These are phyloP conservation scores for Geopemphigus sp. DNA, from an alignment of 1,140 invertebrate genomes.

Conservation along the genomic window DNA sequence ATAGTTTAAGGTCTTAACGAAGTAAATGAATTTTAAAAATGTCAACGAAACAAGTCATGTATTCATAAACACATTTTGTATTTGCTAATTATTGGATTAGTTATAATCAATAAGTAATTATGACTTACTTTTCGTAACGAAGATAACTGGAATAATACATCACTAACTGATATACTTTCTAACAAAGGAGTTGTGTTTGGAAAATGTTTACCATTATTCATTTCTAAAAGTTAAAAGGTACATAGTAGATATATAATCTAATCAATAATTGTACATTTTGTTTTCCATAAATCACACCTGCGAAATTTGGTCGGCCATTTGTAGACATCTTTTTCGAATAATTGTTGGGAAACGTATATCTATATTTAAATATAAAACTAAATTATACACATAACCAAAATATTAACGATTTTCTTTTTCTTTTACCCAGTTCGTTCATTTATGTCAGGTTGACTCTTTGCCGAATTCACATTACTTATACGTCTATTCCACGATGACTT, in stretches of 20 bases:
- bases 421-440: neutral
- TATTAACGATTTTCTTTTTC: neutral
- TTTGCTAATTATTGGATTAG: too few species aligned
- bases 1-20: neutral
- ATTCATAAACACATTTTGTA: too few species aligned
- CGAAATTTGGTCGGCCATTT: conserved; percentile 36
- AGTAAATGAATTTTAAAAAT: too few species aligned
- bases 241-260: neutral
- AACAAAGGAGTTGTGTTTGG: neutral
- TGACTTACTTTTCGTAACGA: conserved; percentile 34
- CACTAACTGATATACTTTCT: conserved; percentile 38
- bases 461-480: neutral
- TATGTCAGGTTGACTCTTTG: neutral
- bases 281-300: conserved; percentile 26
- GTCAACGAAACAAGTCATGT: too few species aligned
- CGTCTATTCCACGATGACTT: neutral
- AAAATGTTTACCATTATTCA: conserved; percentile 14
- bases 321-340: conserved; percentile 27
- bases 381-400: neutral
- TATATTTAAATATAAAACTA: neutral
- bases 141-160: conserved; percentile 43
- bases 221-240: conserved; percentile 10
- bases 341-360: neutral
- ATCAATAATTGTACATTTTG: neutral
- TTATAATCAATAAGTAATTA: too few species aligned